These are phyloP conservation scores for Mactromeris polynyma DNA, from an alignment of 2,888 invertebrate species.

Conservation along the genomic window DNA sequence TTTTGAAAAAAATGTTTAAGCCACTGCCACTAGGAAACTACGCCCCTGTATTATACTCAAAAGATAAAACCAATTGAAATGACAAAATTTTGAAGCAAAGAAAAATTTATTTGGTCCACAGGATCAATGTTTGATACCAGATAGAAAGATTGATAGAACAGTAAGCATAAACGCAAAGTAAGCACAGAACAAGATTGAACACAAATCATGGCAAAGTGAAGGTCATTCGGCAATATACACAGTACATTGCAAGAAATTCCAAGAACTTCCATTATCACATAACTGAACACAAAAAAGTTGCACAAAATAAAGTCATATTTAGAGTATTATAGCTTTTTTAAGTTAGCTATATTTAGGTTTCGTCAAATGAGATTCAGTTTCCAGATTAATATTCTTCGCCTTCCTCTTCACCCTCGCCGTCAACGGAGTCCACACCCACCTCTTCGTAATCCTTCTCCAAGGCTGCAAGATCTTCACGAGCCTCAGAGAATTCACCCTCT, in stretches of 20 bases:
- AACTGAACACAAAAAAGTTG: neutral
- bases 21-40: too few relatives aligned
- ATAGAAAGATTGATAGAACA: neutral
- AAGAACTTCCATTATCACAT: neutral
- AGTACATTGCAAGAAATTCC: neutral
- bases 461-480: conserved; percentile 92
- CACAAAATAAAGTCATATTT: neutral
- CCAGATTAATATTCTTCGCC: conserved; percentile 70
- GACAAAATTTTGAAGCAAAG: neutral
- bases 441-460: conserved; percentile 88
- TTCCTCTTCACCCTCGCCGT: conserved; percentile 51
- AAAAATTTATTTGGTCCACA: neutral
- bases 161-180: neutral
- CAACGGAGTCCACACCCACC: conserved; percentile 85
- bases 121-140: neutral
- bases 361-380: neutral
- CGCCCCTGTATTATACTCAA: too few relatives aligned
- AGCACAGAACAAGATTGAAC: neutral
- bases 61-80: too few relatives aligned
- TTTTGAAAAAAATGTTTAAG: too few relatives aligned
- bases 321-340: neutral
- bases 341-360: neutral
- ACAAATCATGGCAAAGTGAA: neutral
- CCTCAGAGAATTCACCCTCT: conserved; percentile 95
- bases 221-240: neutral